phyloP scores from a whole-genome alignment of 2,113 vertebrate species.

The Cichladusa arquata region DNA sequence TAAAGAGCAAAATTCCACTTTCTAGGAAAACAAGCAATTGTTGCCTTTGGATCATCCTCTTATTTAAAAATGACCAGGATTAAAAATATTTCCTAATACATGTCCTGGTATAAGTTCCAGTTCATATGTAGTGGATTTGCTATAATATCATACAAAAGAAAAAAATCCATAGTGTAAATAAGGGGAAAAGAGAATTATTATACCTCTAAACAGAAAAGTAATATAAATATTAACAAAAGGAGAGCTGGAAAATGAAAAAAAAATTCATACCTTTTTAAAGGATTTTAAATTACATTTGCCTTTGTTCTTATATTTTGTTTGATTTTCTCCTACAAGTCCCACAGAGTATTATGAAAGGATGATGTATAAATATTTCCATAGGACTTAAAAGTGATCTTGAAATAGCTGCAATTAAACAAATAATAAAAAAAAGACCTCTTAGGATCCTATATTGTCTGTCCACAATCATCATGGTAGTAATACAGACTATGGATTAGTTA shows the following conservation, averaged over 20 bases:
- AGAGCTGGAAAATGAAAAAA: background rate
- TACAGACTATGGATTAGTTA: accelerated
- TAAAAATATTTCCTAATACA: background rate
- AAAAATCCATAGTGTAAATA: background rate
- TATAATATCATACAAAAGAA: background rate
- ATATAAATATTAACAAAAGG: background rate
- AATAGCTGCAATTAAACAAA: background rate
- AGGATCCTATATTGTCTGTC: background rate
- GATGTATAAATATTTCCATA: background rate
- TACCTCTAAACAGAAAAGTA: background rate
- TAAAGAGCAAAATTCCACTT: background rate
- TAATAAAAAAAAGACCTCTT: background rate
- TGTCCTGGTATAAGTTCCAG: background rate
- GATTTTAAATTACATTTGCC: background rate
- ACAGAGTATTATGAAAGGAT: background rate
- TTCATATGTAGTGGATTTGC: background rate
- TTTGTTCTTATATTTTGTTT: background rate
- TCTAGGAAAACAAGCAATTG: background rate
- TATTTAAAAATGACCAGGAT: background rate
- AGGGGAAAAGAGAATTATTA: background rate
- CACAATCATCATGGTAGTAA: background rate
- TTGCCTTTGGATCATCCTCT: background rate
- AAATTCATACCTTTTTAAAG: background rate
- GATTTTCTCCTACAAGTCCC: background rate
- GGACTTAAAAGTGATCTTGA: background rate